Conservation (phyloP, 2,113 vertebrate genomes). For the Pleuronectes platessa region DNA sequence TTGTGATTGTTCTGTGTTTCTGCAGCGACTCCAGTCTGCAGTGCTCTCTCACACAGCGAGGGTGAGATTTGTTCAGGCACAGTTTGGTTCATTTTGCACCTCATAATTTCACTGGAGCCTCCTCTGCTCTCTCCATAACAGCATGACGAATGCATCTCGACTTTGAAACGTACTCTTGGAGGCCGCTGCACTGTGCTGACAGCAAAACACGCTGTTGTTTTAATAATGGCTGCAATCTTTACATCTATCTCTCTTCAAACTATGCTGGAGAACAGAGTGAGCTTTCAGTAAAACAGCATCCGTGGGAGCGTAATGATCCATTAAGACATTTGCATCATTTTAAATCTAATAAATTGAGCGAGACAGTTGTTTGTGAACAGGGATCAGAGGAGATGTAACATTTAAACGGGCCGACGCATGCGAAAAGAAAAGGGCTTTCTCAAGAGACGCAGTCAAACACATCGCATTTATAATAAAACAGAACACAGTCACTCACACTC, state of each 20-base stretch:
- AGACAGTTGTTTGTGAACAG: conserved; percentile 15
- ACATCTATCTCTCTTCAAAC: neutral
- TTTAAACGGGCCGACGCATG: conserved; percentile 4
- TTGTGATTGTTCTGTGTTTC: conserved; percentile 40
- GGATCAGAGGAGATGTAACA: conserved; percentile 28
- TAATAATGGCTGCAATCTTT: neutral
- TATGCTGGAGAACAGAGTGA: neutral
- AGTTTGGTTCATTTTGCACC: conserved; percentile 44
- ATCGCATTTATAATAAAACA: conserved; percentile 56
- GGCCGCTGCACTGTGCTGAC: neutral
- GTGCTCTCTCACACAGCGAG: conserved; percentile 5
- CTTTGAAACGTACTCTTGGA: conserved; percentile 13
- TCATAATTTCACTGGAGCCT: conserved; percentile 43
- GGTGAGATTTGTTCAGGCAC: conserved; percentile 36
- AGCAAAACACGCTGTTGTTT: conserved; percentile 16
- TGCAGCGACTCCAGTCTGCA: conserved; percentile 22
- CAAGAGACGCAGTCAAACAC: conserved; percentile 24
- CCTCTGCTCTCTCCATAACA: conserved; percentile 24
- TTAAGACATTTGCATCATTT: conserved; percentile 14
- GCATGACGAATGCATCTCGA: conserved; percentile 11
- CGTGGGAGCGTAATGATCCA: conserved; percentile 12
- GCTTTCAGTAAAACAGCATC: conserved; percentile 4
- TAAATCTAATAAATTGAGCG: conserved; percentile 21
- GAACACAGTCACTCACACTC: neutral
- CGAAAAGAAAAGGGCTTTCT: conserved; percentile 29